Evolutionary conservation across 1,140 invertebrate species (phyloP).

Genomic region (Pissodes strobi): DNA sequence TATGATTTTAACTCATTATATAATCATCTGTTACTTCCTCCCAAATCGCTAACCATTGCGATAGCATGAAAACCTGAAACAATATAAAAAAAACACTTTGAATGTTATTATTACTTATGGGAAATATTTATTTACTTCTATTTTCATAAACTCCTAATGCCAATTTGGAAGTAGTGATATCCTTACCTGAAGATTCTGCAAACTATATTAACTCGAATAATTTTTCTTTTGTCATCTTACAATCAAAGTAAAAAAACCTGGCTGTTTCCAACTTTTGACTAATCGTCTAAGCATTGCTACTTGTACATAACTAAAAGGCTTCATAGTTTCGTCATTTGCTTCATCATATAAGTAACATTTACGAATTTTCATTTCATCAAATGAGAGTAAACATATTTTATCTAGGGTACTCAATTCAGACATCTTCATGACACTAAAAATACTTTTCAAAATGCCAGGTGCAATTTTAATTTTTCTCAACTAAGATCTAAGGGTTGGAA

Average conservation of each 20-base stretch:
- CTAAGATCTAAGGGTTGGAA: conserved; percentile 23
- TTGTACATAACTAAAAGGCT: conserved; percentile 34
- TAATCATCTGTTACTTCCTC: conserved; percentile 39
- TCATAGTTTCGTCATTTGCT: conserved; percentile 21
- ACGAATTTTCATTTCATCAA: conserved; percentile 37
- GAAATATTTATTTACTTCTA: too few relatives aligned
- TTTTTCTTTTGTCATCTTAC: conserved; percentile 37
- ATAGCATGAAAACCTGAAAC: conserved; percentile 40
- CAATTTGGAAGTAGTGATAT: too few relatives aligned
- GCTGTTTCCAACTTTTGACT: conserved; percentile 48
- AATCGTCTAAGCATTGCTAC: conserved; percentile 45
- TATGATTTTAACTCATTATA: conserved; percentile 34
- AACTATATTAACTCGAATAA: conserved; percentile 40
- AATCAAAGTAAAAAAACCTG: conserved; percentile 47
- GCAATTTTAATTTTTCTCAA: too few relatives aligned
- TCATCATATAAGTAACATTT: conserved; percentile 20
- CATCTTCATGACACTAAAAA: too few relatives aligned
- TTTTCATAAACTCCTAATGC: too few relatives aligned
- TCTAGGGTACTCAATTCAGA: too few relatives aligned
- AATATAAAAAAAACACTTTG: not conserved
- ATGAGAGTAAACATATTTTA: conserved; percentile 28
- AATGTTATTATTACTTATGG: not conserved
- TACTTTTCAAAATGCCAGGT: conserved; percentile 22
- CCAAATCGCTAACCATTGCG: conserved; percentile 43
- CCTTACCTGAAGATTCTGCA: conserved; percentile 29